Evolutionary conservation across 2,797 vertebrate genomes (phyloP).

Genomic region (Sebastes iracundus): DNA sequence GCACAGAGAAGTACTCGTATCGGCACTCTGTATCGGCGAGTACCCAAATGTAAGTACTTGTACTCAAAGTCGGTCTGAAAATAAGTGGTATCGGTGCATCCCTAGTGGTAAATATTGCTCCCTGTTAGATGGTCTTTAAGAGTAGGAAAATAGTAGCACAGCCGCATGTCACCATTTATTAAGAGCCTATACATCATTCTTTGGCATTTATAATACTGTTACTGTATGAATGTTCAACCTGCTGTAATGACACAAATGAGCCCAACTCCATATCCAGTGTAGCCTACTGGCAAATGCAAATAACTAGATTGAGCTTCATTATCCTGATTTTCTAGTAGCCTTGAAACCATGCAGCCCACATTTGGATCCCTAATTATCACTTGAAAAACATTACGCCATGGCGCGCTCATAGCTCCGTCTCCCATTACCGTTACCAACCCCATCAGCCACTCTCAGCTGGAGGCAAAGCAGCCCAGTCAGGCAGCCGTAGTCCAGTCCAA

Average conservation of each 20-base stretch:
- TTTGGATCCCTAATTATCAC: background rate
- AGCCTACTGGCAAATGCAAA: background rate
- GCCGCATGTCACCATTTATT: background rate
- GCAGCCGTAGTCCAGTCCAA: constrained; percentile 38
- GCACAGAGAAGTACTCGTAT: no score
- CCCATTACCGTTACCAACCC: constrained; percentile 6
- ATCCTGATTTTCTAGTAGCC: background rate
- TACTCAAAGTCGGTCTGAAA: no score
- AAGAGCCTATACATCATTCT: background rate
- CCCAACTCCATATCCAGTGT: background rate
- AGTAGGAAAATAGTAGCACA: background rate
- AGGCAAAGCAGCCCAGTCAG: constrained; percentile 35
- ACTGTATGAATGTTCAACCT: background rate
- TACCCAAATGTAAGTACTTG: no score
- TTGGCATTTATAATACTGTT: background rate
- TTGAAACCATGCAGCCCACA: background rate
- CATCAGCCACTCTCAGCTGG: constrained; percentile 33
- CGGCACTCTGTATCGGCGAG: no score
- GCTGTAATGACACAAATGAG: background rate
- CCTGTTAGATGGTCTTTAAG: background rate
- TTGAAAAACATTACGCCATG: background rate
- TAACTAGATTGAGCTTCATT: background rate
- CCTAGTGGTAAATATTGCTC: background rate
- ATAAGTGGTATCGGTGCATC: no score
- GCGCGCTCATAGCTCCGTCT: constrained; percentile 1